Percentiles rank a stretch among this genome's conserved stretches.
These are phyloP conservation scores for Ellobium chinense DNA, from an alignment of 2,888 invertebrate genomes.

Conservation along the genomic window DNA sequence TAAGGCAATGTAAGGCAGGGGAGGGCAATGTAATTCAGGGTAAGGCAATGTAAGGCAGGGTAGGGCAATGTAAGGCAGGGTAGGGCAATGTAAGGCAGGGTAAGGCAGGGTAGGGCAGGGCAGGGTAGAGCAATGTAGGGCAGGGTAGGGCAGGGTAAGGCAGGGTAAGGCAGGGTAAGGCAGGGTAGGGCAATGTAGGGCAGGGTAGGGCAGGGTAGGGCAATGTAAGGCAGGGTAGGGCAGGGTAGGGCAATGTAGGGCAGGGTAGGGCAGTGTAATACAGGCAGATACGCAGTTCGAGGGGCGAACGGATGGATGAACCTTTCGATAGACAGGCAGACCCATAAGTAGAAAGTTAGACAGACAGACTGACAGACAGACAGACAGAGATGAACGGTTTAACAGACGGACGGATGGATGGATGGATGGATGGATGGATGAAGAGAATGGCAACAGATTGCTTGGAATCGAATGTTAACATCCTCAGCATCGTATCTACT, in stretches of 20 bases:
- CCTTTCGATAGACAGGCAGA: conserved; percentile 26
- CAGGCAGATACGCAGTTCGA: not conserved
- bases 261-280: not conserved
- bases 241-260: conserved; percentile 5
- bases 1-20: no score
- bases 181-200: not conserved
- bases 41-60: no score
- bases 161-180: not conserved
- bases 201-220: not conserved
- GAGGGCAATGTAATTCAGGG: no score
- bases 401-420: not conserved
- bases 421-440: not conserved
- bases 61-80: no score
- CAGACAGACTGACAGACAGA: conserved; percentile 23
- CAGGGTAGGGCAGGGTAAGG: not conserved
- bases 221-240: not conserved
- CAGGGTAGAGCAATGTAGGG: no score
- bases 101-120: no score
- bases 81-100: no score
- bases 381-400: not conserved
- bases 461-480: no score
- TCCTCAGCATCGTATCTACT: no score
- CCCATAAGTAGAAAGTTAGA: conserved; percentile 23
- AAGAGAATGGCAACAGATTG: no score
- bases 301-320: conserved; percentile 10